These are phyloP conservation scores for Salvelinus namaycush DNA, from an alignment of 2,113 vertebrate species.

Conservation along the genomic window DNA sequence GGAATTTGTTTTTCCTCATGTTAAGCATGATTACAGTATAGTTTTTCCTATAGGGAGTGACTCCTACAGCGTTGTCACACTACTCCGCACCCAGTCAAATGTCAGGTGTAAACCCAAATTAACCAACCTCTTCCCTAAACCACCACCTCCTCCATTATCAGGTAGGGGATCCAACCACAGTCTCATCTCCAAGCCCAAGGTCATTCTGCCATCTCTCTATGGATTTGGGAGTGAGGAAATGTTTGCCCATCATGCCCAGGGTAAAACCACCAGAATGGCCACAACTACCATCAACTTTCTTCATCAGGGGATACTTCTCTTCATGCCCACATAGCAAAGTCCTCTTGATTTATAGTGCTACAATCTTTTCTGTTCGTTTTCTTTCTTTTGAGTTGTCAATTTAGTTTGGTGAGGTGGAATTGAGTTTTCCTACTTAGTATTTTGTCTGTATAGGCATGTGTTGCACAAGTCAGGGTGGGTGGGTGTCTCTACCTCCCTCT, in stretches of 20 bases:
- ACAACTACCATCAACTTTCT: slow-evolving; percentile 25
- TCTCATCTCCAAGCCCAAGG: neutral
- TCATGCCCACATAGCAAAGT: slow-evolving; percentile 38
- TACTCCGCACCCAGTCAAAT: neutral
- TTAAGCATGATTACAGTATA: neutral
- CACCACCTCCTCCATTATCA: neutral
- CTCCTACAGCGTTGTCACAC: neutral
- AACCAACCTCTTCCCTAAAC: neutral
- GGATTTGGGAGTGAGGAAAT: slow-evolving; percentile 21
- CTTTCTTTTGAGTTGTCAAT: slow-evolving; percentile 29
- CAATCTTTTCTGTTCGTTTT: slow-evolving; percentile 22
- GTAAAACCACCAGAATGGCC: slow-evolving; percentile 19
- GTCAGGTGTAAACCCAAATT: slow-evolving; percentile 14
- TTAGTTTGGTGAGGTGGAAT: slow-evolving; percentile 27
- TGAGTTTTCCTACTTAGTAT: slow-evolving; percentile 8
- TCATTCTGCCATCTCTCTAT: neutral
- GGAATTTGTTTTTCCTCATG: no score
- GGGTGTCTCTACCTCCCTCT: neutral
- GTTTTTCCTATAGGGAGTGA: neutral
- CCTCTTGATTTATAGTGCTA: slow-evolving; percentile 12
- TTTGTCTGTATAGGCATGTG: neutral
- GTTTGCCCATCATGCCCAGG: slow-evolving; percentile 25
- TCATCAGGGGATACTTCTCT: slow-evolving; percentile 34
- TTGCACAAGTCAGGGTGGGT: neutral
- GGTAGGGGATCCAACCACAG: neutral